phyloP scores from a whole-genome alignment of 2,113 vertebrate species.

The Cephalopholis sonnerati region DNA sequence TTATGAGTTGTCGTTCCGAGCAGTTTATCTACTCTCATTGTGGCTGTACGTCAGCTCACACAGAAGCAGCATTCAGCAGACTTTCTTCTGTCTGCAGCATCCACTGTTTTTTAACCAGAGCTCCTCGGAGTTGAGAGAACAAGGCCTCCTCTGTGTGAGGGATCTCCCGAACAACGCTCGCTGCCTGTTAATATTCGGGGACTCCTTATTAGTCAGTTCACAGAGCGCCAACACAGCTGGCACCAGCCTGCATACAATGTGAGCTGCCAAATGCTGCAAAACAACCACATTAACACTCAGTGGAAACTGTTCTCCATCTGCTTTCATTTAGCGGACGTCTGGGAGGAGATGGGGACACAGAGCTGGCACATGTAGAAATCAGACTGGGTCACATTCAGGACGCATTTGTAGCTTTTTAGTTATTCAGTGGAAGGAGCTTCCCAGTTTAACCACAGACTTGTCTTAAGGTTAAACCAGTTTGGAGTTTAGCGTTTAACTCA shows the following conservation, averaged over 20 bases:
- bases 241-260: rapidly evolving
- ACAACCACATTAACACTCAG: not conserved
- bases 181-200: slow-evolving; percentile 27
- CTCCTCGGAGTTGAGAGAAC: not conserved
- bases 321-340: too few species aligned
- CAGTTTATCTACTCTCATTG: too few species aligned
- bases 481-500: too few species aligned
- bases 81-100: not conserved
- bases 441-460: too few species aligned
- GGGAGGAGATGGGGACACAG: too few species aligned
- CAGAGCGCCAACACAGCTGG: slow-evolving; percentile 7
- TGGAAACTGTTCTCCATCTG: not conserved
- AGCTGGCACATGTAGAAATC: not conserved
- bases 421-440: too few species aligned
- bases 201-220: slow-evolving; percentile 5
- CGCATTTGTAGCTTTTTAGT: not conserved
- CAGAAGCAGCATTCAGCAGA: not conserved
- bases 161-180: not conserved
- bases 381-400: not conserved
- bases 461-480: too few species aligned
- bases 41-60: not conserved
- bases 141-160: slow-evolving; percentile 46
- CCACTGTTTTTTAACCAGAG: not conserved
- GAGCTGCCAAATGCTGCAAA: slow-evolving; percentile 11
- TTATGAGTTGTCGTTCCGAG: too few species aligned